Conservation (phyloP, 1,140 invertebrate genomes). For the Diprion similis region DNA sequence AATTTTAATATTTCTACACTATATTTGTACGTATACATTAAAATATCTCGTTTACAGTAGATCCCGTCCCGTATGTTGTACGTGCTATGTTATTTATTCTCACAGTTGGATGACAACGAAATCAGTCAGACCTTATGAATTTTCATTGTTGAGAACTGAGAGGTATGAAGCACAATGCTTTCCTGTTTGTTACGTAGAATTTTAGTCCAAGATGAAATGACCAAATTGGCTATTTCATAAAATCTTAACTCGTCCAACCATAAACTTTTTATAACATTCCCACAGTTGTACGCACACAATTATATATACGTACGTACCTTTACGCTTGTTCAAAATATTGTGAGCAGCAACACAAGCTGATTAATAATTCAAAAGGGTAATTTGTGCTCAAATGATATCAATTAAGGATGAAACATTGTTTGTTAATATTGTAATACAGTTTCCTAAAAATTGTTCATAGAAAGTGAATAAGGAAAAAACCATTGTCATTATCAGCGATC, state of each 20-base stretch:
- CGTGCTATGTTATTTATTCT: neutral
- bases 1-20: conserved; percentile 42
- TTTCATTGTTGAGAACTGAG: too few species aligned
- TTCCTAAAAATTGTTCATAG: conserved; percentile 50
- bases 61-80: conserved; percentile 48
- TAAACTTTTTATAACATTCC: neutral
- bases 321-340: too few species aligned
- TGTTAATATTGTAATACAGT: conserved; percentile 42
- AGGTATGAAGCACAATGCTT: too few species aligned
- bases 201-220: too few species aligned
- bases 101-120: neutral
- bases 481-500: neutral
- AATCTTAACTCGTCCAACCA: neutral
- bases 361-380: conserved; percentile 26
- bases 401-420: conserved; percentile 4
- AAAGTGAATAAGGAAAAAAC: conserved; percentile 39
- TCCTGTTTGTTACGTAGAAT: too few species aligned
- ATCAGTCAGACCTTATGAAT: neutral
- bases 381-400: conserved; percentile 41
- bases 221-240: neutral
- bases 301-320: too few species aligned
- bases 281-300: neutral
- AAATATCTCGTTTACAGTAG: conserved; percentile 46
- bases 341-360: neutral
- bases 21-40: conserved; percentile 52